A percentile compares a stretch with the other conserved stretches of the same genome.
Evolutionary conservation across 92 coral and sea anemone species (phyloP).

Genomic region (Actinernus sp.): DNA sequence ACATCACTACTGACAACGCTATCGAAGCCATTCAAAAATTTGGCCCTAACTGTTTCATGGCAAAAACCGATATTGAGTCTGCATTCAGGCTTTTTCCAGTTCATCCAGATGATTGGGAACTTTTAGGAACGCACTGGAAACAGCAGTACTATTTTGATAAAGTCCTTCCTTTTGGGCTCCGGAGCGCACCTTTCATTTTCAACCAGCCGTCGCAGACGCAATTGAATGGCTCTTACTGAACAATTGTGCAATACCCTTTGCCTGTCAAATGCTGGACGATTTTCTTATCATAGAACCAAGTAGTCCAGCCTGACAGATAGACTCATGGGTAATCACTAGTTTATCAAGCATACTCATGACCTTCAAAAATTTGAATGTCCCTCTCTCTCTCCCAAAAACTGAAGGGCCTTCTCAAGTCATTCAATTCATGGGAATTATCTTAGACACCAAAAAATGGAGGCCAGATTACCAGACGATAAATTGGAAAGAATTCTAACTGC

Average conservation of each 20-base stretch:
- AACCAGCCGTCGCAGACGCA: slow-evolving; percentile 39
- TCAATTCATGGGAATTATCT: slow-evolving; percentile 54
- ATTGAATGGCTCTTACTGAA: slow-evolving; percentile 15
- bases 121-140: slow-evolving; percentile 30
- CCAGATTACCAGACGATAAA: slow-evolving; percentile 45
- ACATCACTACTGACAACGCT: slow-evolving; percentile 19
- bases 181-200: slow-evolving; percentile 34
- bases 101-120: slow-evolving; percentile 28
- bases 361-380: slow-evolving; percentile 18
- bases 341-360: slow-evolving; percentile 25
- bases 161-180: slow-evolving; percentile 27
- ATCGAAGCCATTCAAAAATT: slow-evolving; percentile 8
- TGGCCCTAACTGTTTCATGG: slow-evolving; percentile 32
- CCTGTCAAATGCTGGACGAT: slow-evolving; percentile 38
- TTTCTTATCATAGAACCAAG: slow-evolving; percentile 39
- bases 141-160: slow-evolving; percentile 30
- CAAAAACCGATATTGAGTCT: slow-evolving; percentile 32
- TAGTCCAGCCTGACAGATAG: neutral
- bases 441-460: slow-evolving; percentile 46
- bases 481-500: slow-evolving; percentile 17
- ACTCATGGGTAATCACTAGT: slow-evolving; percentile 8
- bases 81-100: slow-evolving; percentile 25
- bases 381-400: slow-evolving; percentile 33
- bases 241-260: slow-evolving; percentile 29
- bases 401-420: slow-evolving; percentile 37